Evolutionary conservation across 1,140 invertebrate genomes (phyloP), one percentile per base, ranked within the genome.

Genomic region (Mesaphorura yosii): DNA sequence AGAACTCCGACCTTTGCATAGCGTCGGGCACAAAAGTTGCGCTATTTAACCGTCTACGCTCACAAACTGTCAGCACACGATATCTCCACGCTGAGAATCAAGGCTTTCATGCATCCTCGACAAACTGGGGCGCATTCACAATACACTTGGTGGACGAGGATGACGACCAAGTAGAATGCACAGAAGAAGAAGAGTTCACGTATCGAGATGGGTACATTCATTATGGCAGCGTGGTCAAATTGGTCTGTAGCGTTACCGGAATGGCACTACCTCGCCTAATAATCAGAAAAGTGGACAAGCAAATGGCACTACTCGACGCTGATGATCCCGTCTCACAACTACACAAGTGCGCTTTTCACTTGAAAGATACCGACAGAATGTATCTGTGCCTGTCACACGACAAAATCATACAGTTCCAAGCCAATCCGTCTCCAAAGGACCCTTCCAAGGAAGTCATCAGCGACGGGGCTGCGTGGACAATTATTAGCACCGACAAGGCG

Each of bases 331-430:
- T 82, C 20, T 81, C 76, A 1, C 80, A 82, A 64, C 70, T 82
- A n/a, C 80, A 82, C 65, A 82, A 82, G 69, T 82, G 79, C 71
- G 76, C 80, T 37, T 82, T 82, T 67, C 80, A 80, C 64, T 70
- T 83, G 70, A 80, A 81, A 64, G 80, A 80, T 64, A 80, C 78
- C n/a, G 79, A 82, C 55, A 66, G 75, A 40, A 78, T 79, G 75
- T 82, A 82, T 66, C 69, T 82, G 5, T 83, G 80, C 67, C 70
- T 83, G 12, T 77, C 76, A 46, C 79, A 82, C 63, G 80, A 82
- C 63, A 75, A 79, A 65, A 83, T 82, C 48, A 81, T 82, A 57
- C 80, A 81, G 65, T 79, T 79, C 65, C 76, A 80, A 76, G 80
- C 79, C 10, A 78, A 75, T 25, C 72, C 74, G 5, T 77, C 75